Evolutionary conservation across 2,113 vertebrate genomes (phyloP), one percentile per base, ranked within the genome.

Genomic region (Dipodomys stephensi): DNA sequence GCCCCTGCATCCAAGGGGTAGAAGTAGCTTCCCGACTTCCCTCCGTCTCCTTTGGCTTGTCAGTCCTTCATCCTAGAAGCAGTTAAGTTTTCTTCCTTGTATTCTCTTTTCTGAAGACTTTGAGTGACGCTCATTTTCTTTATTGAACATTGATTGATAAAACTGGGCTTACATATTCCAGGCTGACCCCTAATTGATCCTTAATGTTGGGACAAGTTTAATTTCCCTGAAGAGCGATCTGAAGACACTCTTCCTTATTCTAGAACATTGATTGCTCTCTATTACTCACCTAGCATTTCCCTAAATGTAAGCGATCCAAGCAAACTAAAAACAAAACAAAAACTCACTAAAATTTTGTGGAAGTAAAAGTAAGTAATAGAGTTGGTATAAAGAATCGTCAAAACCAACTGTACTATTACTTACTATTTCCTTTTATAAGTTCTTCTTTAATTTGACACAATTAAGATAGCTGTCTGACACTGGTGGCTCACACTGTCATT

Each of bases 361-460:
- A 67, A 49, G 13, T 57, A 28, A 79, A 57, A 67, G 15, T 65
- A 62, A 81, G 35, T 67, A 67, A 65, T 13, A 68, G 3, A 68
- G 81, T 46, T 68, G 7, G 25, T n/a, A 77, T 88, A 71, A 71
- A 72, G n/a, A 35, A 35, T 69, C 74, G 57, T 88, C 19, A 93
- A 69, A 91, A 88, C 20, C 46, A 79, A 74, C 39, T 39, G 39
- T 23, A 68, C 27, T 62, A 73, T 30, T 62, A 83, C 32, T 74
- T 77, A 44, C n/a, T 67, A 39, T 88, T 80, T 96, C 32, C 32
- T 78, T 60, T 81, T 76, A 92, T 39, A 87, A 60, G 53, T 78
- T 84, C 73, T 74, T 62, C 4, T 80, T 81, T 83, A 84, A 88
- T 35, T 25, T 46, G 49, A 74, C 65, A 82, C 2, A 79, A 30